Base-by-base conservation (phyloP, 1,140 invertebrate species). In the Apocrypta bakeri region DNA sequence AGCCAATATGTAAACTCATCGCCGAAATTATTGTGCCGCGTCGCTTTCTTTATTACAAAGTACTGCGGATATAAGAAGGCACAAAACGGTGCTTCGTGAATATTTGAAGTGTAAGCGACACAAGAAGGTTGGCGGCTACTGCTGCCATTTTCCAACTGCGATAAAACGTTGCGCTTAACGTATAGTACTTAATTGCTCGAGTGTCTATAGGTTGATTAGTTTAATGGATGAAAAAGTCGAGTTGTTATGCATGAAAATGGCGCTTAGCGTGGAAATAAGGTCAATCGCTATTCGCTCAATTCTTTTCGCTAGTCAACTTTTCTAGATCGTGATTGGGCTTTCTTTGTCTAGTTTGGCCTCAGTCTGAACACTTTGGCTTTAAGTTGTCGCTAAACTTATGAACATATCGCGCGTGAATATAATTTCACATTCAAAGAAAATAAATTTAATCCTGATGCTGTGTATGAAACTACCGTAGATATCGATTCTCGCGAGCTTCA, bases 201-300 rank as follows among this genome's bases (percentile, higher is more conserved):
- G 74, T 17, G 11, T 27, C 6, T 83, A 83, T 79, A 83, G 74
- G 75, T 73, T 78, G 74, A 78, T 82, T 68, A 64, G 24, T 78
- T 77, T 82, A 77, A 82, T 77, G 73, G 37, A 25, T 11, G 17
- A 0, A 40, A 6, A 21, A 56, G 17, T 21, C 25, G 31, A 17
- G 40, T 11, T 24, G 79, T 77, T 68, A 82, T 77, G 31, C 24
- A 56, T 71, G 66, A 64, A 77, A 77, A 71, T 82, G 77, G n/a
- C 21, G 3, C 74, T 66, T 40, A 17, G 33, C 17, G 11, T 61
- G n/a, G 24, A 82, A 82, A 76, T 71, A 40, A 77, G 81, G 81
- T 82, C 81, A 82, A 77, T 82, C 74, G 81, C 29, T 37, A n/a
- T 24, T 37, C 68, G 14, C 1, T 2, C 17, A 71, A 71, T 17